A percentile compares a stretch with the other conserved stretches of the same genome.
These are phyloP conservation scores for Australoheros scitulus DNA, from an alignment of 2,113 vertebrate species.

Conservation along the genomic window DNA sequence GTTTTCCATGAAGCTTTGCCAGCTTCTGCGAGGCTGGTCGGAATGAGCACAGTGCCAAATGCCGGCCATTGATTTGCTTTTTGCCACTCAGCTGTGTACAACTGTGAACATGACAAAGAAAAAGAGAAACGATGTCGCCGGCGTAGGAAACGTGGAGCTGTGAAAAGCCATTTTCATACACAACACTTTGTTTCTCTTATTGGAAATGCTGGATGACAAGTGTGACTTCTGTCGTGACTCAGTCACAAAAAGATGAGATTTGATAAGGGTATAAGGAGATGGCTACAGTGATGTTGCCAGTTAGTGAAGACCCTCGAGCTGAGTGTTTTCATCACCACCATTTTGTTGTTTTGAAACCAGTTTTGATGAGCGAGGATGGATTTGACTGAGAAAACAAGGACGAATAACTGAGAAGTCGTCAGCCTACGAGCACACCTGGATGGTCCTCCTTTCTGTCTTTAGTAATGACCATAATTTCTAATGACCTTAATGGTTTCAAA, in stretches of 20 bases:
- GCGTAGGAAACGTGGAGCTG: neutral
- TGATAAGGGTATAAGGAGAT: no score
- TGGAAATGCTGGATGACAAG: neutral
- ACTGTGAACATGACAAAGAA: neutral
- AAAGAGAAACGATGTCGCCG: rapidly evolving
- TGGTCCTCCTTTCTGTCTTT: neutral
- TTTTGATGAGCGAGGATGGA: neutral
- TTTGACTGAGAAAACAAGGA: rapidly evolving
- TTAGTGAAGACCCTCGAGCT: no score
- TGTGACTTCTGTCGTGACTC: neutral
- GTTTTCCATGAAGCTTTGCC: neutral
- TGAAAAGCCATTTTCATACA: neutral
- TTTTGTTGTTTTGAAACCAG: neutral
- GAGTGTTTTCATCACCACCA: rapidly evolving
- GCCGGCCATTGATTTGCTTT: no score
- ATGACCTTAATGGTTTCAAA: neutral
- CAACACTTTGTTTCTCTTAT: neutral
- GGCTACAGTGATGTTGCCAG: no score
- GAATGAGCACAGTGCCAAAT: no score
- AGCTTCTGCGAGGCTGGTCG: no score
- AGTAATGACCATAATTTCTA: neutral
- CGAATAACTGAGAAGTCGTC: rapidly evolving
- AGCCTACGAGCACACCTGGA: rapidly evolving
- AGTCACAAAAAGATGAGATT: neutral
- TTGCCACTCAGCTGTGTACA: no score